These are phyloP conservation scores for Diabrotica undecimpunctata DNA, from an alignment of 1,140 invertebrate genomes.

Conservation along the genomic window DNA sequence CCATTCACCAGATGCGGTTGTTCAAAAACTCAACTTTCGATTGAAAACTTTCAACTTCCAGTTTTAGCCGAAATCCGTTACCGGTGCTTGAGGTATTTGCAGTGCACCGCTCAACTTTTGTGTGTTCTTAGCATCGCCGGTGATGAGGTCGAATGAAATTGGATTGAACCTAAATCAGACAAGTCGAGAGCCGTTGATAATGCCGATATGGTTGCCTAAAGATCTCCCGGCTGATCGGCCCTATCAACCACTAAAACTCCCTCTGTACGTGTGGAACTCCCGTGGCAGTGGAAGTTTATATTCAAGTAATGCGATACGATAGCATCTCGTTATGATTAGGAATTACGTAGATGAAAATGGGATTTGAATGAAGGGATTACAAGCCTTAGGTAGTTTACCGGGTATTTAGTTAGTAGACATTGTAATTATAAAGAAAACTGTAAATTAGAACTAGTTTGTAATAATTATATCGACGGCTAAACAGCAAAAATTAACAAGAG, in stretches of 20 bases:
- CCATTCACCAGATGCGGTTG: too few species aligned
- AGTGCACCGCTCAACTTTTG: background rate
- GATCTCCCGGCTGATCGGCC: background rate
- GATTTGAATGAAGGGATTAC: background rate
- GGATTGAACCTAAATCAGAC: slow-evolving; percentile 15
- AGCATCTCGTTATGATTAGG: background rate
- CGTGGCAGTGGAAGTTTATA: background rate
- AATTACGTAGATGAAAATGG: background rate
- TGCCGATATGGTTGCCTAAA: slow-evolving; percentile 11
- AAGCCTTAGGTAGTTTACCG: background rate
- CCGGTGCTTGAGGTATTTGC: background rate
- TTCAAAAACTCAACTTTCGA: background rate
- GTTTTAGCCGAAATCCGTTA: background rate
- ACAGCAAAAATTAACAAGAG: too few species aligned
- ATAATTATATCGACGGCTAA: too few species aligned
- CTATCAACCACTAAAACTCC: background rate
- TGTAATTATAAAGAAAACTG: too few species aligned
- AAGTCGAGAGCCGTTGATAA: slow-evolving; percentile 11
- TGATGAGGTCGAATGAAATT: slow-evolving; percentile 10
- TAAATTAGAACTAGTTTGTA: too few species aligned
- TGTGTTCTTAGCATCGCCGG: background rate
- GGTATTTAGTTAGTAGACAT: too few species aligned
- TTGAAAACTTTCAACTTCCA: background rate
- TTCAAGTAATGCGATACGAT: background rate
- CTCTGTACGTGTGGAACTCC: background rate